Conservation (phyloP, 2,888 invertebrate species). For the Microctonus aethiopoides region DNA sequence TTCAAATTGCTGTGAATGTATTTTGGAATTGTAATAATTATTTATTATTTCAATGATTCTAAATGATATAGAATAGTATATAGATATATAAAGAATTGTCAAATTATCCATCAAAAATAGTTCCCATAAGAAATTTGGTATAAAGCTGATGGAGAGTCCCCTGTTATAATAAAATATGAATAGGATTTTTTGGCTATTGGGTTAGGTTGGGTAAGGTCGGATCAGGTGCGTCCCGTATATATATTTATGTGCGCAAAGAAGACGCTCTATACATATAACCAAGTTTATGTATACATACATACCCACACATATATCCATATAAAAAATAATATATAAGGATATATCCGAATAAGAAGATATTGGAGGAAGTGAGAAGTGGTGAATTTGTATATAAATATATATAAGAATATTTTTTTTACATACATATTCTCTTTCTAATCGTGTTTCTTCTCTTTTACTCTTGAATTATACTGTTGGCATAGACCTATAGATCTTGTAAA, state of each 20-base stretch:
- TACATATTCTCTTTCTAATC: constrained; percentile 30
- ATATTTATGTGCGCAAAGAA: constrained; percentile 33
- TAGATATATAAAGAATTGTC: not conserved
- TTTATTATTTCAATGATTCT: too few relatives aligned
- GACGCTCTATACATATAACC: not conserved
- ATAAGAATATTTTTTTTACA: too few relatives aligned
- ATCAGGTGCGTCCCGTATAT: constrained; percentile 49
- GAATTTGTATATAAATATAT: too few relatives aligned
- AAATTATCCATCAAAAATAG: constrained; percentile 12
- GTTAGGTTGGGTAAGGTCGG: constrained; percentile 50
- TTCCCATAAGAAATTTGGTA: constrained; percentile 35
- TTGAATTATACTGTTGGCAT: constrained; percentile 7
- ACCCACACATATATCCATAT: too few relatives aligned
- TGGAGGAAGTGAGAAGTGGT: constrained; percentile 43
- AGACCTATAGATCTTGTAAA: too few relatives aligned
- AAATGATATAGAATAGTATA: too few relatives aligned
- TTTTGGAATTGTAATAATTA: too few relatives aligned
- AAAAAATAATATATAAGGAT: constrained; percentile 7
- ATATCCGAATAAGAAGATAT: constrained; percentile 35
- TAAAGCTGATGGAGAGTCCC: constrained; percentile 16
- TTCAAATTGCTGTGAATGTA: too few relatives aligned
- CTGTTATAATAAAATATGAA: constrained; percentile 17
- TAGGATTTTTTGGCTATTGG: constrained; percentile 32
- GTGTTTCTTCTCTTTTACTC: constrained; percentile 25
- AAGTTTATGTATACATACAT: not conserved